Conservation (phyloP, 2,113 vertebrate genomes). For the Myiagra hebetior region DNA sequence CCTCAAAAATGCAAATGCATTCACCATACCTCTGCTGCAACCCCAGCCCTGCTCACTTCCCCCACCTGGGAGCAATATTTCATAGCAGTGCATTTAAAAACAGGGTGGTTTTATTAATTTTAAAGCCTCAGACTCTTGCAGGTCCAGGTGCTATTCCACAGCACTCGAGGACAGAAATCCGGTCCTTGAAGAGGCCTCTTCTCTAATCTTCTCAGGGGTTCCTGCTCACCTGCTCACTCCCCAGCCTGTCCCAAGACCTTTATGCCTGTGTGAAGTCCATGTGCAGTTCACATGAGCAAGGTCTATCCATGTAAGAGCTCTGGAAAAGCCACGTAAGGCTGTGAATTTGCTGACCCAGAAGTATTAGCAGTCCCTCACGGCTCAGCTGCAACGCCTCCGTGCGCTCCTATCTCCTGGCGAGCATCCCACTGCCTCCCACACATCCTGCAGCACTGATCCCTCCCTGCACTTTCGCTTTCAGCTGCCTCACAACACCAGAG, state of each 20-base stretch:
- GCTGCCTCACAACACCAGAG: not conserved
- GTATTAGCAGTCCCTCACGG: not conserved
- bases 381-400: not conserved
- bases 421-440: not conserved
- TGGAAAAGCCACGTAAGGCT: not conserved
- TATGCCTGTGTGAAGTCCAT: rapidly evolving
- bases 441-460: not conserved
- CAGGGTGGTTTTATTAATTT: slow-evolving; percentile 3
- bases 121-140: not conserved
- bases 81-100: not conserved
- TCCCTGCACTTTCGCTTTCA: not conserved
- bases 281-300: not conserved
- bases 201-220: not conserved
- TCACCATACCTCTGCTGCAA: not conserved
- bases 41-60: not conserved
- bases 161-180: not conserved
- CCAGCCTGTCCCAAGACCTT: not conserved
- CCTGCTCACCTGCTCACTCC: not conserved
- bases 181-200: not conserved
- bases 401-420: not conserved
- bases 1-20: not conserved
- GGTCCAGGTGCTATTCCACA: not conserved
- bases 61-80: slow-evolving; percentile 33
- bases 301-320: not conserved
- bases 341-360: slow-evolving; percentile 16